Percentiles rank a stretch among this genome's conserved stretches.
phyloP scores from a whole-genome alignment of 2,797 vertebrate species.

The Pelodytes ibericus region DNA sequence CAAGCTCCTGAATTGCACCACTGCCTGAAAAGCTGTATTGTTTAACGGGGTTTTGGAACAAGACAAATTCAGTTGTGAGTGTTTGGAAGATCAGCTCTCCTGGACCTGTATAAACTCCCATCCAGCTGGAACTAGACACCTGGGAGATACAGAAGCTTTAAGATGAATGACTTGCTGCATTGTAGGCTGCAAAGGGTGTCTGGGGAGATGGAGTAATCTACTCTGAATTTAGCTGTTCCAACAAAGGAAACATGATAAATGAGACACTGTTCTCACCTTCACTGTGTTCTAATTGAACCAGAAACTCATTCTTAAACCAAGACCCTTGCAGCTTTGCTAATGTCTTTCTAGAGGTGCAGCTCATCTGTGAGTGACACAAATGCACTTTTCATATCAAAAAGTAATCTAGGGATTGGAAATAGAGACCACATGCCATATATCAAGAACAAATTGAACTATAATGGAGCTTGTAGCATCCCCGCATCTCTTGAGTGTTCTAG shows the following conservation, averaged over 20 bases:
- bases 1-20: no score
- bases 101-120: conserved; percentile 23
- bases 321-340: neutral
- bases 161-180: conserved; percentile 47
- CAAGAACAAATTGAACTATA: neutral
- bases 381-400: conserved; percentile 2
- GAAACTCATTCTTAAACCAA: neutral
- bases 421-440: neutral
- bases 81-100: conserved; percentile 4
- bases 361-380: neutral
- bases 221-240: conserved; percentile 35
- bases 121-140: conserved; percentile 14
- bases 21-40: no score
- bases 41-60: no score
- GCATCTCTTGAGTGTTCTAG: neutral
- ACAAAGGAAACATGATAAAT: conserved; percentile 46
- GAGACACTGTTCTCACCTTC: conserved; percentile 6
- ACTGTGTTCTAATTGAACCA: conserved; percentile 25
- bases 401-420: neutral
- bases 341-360: neutral
- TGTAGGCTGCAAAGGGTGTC: conserved; percentile 32
- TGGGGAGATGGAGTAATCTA: conserved; percentile 44
- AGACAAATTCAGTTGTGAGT: no score
- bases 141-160: neutral
- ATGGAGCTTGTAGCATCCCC: neutral